Percentiles rank a stretch among this genome's conserved stretches.
These are phyloP conservation scores for Hucho hucho DNA, from an alignment of 2,113 vertebrate genomes.

Conservation along the genomic window DNA sequence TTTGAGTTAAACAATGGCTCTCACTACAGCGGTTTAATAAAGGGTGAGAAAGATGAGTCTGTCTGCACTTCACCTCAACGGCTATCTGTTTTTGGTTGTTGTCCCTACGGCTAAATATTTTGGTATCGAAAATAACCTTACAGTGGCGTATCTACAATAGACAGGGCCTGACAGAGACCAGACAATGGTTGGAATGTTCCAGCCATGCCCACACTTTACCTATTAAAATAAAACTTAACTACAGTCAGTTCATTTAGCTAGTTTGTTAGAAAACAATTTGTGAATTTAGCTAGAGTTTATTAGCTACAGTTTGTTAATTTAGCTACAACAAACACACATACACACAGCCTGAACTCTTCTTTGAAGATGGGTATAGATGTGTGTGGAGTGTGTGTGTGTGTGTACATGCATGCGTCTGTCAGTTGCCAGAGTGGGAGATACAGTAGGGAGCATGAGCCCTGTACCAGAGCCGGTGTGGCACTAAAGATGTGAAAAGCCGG, in stretches of 20 bases:
- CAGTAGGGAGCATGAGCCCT: not conserved
- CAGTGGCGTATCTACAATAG: not conserved
- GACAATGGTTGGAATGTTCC: too few species aligned
- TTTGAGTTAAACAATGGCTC: conserved; percentile 71
- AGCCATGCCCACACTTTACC: too few species aligned
- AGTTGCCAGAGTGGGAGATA: not conserved
- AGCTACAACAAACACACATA: too few species aligned
- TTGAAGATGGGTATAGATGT: not conserved
- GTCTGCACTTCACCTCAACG: conserved; percentile 5
- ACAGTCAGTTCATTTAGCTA: too few species aligned
- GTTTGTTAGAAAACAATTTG: too few species aligned
- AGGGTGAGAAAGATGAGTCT: conserved; percentile 71
- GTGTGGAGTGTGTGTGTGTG: not conserved
- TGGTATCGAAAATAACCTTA: not conserved
- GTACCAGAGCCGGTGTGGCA: not conserved
- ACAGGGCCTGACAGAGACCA: too few species aligned
- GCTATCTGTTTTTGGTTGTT: not conserved
- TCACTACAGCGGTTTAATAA: conserved; percentile 46
- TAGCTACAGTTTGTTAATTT: too few species aligned
- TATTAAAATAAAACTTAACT: too few species aligned
- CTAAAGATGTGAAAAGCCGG: conserved; percentile 8
- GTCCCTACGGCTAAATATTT: not conserved
- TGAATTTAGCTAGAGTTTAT: too few species aligned
- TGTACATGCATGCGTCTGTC: not conserved
- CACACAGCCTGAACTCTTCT: conserved; percentile 15